Evolutionary conservation across 2,113 vertebrate genomes (phyloP).

Genomic region (Mastomys natalensis): DNA sequence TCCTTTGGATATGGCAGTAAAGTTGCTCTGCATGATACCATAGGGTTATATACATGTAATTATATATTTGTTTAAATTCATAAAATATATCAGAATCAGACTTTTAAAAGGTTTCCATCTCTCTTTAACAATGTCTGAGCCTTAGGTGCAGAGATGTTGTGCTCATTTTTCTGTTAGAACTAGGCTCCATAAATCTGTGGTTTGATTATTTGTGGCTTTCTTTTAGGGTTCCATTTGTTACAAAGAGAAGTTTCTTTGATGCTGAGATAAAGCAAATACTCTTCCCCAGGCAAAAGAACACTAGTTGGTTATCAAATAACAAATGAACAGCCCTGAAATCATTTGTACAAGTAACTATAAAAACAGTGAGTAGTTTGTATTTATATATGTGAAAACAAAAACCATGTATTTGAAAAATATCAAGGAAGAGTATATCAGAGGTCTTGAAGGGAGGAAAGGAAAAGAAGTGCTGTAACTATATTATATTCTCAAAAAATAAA

Average conservation of each 20-base stretch:
- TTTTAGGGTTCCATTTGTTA: not conserved
- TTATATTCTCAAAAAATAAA: not conserved
- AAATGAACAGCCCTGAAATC: not conserved
- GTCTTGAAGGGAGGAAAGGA: not conserved
- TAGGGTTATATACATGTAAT: not conserved
- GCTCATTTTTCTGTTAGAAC: not conserved
- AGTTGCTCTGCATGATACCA: not conserved
- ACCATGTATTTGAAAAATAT: not conserved
- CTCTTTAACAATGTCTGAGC: not conserved
- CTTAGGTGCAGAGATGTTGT: not conserved
- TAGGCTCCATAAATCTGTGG: not conserved
- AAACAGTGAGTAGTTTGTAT: not conserved
- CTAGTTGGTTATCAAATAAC: not conserved
- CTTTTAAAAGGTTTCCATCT: not conserved
- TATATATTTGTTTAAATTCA: not conserved
- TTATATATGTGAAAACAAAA: not conserved
- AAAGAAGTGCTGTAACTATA: not conserved
- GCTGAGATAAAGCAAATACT: not conserved
- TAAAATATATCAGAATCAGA: not conserved
- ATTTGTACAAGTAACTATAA: not conserved
- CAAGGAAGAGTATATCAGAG: not conserved
- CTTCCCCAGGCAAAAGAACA: not conserved
- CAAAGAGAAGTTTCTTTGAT: not conserved
- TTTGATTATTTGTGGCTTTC: not conserved
- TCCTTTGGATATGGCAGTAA: not conserved